Base-by-base conservation (phyloP, 2,113 vertebrate genomes). In the Cairina moschata region DNA sequence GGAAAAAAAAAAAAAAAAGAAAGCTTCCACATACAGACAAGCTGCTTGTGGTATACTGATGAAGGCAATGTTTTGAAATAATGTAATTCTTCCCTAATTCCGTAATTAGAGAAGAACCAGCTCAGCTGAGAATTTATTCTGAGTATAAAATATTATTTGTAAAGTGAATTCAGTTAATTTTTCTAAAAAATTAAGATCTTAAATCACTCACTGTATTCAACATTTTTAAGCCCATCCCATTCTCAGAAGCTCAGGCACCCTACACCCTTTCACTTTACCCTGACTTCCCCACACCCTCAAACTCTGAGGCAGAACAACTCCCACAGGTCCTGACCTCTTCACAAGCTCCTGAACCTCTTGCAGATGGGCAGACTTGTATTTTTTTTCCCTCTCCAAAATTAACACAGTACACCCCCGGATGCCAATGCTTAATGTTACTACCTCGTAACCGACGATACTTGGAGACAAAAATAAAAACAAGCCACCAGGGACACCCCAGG, bases 401-500 rank as follows among this genome's bases (percentile, higher is more conserved):
- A 97, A 96, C 83, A 74, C 81, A 6, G 8, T 88, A 95, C 87
- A 85, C 56, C 11, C 83, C 91, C 63, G 81, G 75, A 91, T 72
- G 83, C 66, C 93, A 94, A 15, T 17, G 31, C 66, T 92, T 90
- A 67, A 38, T 42, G 86, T 29, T 95, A 76, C 82, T 83, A 97
- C 89, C 81, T 90, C 93, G 91, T 87, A 94, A 88, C 67, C 0
- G 7, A 42, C 12, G 74, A 71, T 62, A 94, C 85, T 77, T 78
- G 71, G 91, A 96, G 78, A 96, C 66, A 93, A 95, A 96, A 95
- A 96, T 78, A 97, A 88, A 96, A 96, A 92, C 81, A 96, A 92
- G 52, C 62, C 68, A 73, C 73, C 76, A 80, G 48, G 60, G 81
- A 75, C 13, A 3, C 40, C 79, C 73, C 7, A 11, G 60, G 68